phyloP scores from a whole-genome alignment of 2,113 vertebrate genomes.

The Neodontobutis hainanensis region DNA sequence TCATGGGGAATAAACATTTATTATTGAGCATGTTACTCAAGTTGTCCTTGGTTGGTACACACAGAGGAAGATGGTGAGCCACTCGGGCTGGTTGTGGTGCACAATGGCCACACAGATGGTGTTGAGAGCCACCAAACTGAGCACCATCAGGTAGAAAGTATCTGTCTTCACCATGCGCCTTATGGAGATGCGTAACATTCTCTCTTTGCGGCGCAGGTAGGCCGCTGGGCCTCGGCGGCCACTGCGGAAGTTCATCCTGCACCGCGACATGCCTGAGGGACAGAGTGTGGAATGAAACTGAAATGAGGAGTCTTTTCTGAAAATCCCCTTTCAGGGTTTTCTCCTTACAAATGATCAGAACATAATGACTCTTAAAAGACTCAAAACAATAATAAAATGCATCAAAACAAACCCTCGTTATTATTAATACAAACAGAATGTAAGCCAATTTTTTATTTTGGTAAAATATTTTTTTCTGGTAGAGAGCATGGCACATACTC shows the following conservation, averaged over 20 bases:
- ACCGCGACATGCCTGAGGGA: constrained; percentile 85
- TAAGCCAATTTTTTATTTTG: no score
- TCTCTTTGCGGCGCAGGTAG: constrained; percentile 95
- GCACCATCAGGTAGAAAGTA: constrained; percentile 96
- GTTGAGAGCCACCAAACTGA: constrained; percentile 95
- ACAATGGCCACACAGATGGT: constrained; percentile 98
- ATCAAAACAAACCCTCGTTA: no score
- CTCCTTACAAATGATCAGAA: no score
- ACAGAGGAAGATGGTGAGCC: constrained; percentile 98
- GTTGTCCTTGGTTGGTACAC: constrained; percentile 64
- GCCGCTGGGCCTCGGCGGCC: constrained; percentile 89
- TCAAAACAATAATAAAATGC: no score
- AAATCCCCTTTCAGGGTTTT: no score
- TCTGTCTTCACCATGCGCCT: constrained; percentile 99
- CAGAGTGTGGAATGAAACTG: background rate
- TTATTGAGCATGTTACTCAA: background rate
- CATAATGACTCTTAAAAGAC: no score
- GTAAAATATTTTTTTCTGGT: no score
- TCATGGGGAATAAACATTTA: constrained; percentile 2
- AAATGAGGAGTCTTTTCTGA: background rate
- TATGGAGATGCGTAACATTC: constrained; percentile 94
- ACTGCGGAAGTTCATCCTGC: constrained; percentile 92
- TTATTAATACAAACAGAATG: no score
- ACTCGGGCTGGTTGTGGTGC: constrained; percentile 95
- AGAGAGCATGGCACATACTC: no score